phyloP scores from a whole-genome alignment of 2,113 vertebrate genomes.

The Geothlypis trichas region DNA sequence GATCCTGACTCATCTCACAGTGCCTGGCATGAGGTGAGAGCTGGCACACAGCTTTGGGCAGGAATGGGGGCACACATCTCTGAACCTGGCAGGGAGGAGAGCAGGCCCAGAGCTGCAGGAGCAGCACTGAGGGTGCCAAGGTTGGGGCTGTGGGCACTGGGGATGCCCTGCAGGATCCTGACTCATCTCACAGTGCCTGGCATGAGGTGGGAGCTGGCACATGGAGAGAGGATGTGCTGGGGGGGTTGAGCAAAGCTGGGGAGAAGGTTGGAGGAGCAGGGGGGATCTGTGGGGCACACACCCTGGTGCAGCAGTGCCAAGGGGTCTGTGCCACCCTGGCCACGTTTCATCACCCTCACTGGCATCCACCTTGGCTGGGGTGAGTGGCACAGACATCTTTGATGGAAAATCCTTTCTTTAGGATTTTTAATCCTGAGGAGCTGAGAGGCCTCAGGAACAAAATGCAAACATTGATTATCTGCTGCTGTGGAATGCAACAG shows the following conservation, averaged over 20 bases:
- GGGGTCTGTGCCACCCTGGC: neutral
- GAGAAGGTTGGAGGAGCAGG: neutral
- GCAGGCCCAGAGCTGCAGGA: neutral
- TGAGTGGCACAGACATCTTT: neutral
- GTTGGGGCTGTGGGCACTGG: neutral
- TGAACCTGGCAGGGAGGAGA: neutral
- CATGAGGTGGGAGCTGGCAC: neutral
- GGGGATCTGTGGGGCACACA: neutral
- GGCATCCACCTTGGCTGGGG: neutral
- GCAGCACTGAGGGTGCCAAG: neutral
- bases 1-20: neutral
- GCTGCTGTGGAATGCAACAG: no score
- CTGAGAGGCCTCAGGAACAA: no score
- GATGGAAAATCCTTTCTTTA: no score
- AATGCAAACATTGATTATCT: no score
- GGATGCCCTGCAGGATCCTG: neutral
- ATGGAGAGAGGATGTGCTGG: neutral
- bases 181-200: neutral
- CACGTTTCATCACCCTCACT: neutral
- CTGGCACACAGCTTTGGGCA: no score
- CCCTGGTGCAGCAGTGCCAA: neutral
- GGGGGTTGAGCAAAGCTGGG: neutral
- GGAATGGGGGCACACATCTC: rapidly evolving
- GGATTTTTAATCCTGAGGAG: no score
- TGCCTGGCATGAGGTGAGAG: neutral